Percentiles rank a stretch among this genome's conserved stretches.
phyloP scores from a whole-genome alignment of 2,888 invertebrate genomes.

The Beris morrisii region DNA sequence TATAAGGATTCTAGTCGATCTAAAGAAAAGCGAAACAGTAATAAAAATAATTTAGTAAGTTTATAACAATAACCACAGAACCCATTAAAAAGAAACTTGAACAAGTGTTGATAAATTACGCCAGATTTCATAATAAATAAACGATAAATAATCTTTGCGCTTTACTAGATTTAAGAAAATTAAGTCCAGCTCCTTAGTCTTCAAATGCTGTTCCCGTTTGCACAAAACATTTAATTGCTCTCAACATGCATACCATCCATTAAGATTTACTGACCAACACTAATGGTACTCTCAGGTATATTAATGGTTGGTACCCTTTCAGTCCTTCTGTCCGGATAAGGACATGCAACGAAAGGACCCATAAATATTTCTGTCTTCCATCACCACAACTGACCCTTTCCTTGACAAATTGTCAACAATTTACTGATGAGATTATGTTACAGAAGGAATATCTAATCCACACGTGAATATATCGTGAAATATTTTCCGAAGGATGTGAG shows the following conservation, averaged over 20 bases:
- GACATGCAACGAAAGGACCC: background rate
- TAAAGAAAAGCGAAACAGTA: too few relatives aligned
- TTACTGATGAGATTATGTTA: background rate
- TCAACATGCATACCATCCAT: slow-evolving; percentile 15
- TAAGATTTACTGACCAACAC: slow-evolving; percentile 17
- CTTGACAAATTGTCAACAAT: slow-evolving; percentile 13
- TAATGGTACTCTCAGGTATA: slow-evolving; percentile 19
- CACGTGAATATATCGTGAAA: too few relatives aligned
- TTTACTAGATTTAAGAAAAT: slow-evolving; percentile 7
- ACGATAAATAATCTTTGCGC: background rate
- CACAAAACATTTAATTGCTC: slow-evolving; percentile 13
- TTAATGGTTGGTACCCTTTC: slow-evolving; percentile 11
- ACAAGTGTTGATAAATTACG: too few relatives aligned
- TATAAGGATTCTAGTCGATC: too few relatives aligned
- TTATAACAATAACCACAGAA: too few relatives aligned
- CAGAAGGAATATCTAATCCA: too few relatives aligned
- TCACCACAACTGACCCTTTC: slow-evolving; percentile 11
- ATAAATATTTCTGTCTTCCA: slow-evolving; percentile 12
- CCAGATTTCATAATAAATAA: too few relatives aligned
- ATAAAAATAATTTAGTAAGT: too few relatives aligned
- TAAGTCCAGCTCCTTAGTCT: background rate
- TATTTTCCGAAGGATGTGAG: too few relatives aligned
- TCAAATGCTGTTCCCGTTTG: slow-evolving; percentile 23
- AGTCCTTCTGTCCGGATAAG: too few relatives aligned
- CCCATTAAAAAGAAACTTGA: too few relatives aligned